Conservation (phyloP, 2,797 vertebrate genomes). For the Valencia hispanica region DNA sequence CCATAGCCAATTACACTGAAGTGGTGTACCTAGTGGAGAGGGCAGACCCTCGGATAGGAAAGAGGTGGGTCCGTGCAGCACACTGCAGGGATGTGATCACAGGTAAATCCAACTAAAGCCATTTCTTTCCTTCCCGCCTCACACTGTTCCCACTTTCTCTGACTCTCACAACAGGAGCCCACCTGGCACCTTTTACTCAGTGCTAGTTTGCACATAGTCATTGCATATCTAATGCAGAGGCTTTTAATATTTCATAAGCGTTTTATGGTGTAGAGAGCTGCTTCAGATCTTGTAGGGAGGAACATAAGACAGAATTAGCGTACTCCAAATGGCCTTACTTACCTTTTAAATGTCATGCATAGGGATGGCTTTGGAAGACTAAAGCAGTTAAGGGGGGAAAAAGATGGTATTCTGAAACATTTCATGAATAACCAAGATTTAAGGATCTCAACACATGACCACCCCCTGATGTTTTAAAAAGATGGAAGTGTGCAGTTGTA, state of each 20-base stretch:
- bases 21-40: constrained; percentile 88
- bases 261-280: constrained; percentile 77
- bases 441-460: constrained; percentile 79
- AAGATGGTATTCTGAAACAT: constrained; percentile 79
- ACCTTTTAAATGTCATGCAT: constrained; percentile 87
- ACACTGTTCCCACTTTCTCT: constrained; percentile 54
- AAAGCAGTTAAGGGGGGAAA: constrained; percentile 74
- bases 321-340: constrained; percentile 84
- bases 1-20: constrained; percentile 94
- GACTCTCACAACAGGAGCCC: constrained; percentile 66
- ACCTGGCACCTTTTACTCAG: constrained; percentile 70
- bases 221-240: constrained; percentile 75
- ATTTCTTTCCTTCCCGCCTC: constrained; percentile 57
- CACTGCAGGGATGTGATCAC: constrained; percentile 84
- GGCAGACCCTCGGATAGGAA: constrained; percentile 78
- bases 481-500: constrained; percentile 70
- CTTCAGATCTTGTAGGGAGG: constrained; percentile 80
- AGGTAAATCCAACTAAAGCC: constrained; percentile 81
- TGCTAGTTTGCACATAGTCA: constrained; percentile 78
- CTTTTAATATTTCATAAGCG: constrained; percentile 84
- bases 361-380: constrained; percentile 76
- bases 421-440: constrained; percentile 82
- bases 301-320: constrained; percentile 82
- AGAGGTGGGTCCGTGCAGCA: constrained; percentile 77
- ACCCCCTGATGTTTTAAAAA: constrained; percentile 81